These are phyloP conservation scores for Sphyrna mokarran DNA, from an alignment of 2,113 vertebrate species.

Conservation along the genomic window DNA sequence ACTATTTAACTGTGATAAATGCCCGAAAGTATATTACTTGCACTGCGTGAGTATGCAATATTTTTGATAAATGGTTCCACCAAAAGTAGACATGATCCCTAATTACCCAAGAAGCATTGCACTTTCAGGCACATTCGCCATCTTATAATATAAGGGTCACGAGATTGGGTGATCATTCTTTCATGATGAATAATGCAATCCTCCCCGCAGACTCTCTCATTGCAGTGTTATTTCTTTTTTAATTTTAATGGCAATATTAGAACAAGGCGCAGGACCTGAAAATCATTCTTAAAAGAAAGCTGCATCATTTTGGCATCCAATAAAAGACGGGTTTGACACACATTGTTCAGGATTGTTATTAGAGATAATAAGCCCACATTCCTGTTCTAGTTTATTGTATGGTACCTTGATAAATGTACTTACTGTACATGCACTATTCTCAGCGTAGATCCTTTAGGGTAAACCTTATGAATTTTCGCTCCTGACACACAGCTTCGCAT, in stretches of 20 bases:
- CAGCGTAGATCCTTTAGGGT: neutral
- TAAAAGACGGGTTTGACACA: neutral
- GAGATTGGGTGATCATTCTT: neutral
- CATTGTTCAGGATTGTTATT: slow-evolving; percentile 14
- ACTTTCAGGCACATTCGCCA: neutral
- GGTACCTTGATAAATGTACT: neutral
- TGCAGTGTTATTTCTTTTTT: neutral
- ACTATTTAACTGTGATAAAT: neutral
- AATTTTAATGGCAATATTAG: slow-evolving; percentile 15
- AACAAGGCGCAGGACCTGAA: neutral
- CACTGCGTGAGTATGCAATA: neutral
- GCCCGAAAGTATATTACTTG: neutral
- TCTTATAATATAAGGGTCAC: neutral
- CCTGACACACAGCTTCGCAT: neutral
- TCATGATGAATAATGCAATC: slow-evolving; percentile 19
- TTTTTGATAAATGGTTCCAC: slow-evolving; percentile 8
- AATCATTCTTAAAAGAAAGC: neutral
- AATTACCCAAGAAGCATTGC: neutral
- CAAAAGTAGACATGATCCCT: neutral
- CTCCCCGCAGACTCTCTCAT: neutral
- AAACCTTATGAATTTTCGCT: slow-evolving; percentile 13
- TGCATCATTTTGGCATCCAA: neutral
- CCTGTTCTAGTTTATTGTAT: neutral
- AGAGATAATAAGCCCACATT: neutral
- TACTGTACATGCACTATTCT: neutral